phyloP scores from a whole-genome alignment of 2,888 invertebrate genomes.

The Epinotia ramella region DNA sequence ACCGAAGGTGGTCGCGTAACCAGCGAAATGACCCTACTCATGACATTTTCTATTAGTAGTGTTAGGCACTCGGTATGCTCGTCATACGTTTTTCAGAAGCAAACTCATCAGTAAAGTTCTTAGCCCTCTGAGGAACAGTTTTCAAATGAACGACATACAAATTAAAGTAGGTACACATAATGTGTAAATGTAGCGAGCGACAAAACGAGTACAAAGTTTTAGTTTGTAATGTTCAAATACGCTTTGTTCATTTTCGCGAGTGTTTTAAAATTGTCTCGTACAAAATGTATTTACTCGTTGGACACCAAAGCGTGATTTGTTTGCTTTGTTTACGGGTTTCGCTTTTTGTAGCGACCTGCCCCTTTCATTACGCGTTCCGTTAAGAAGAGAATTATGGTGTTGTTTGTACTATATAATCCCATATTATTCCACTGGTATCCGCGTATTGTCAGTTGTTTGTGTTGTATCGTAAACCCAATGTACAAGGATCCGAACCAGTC shows the following conservation, averaged over 20 bases:
- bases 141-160: neutral
- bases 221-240: conserved; percentile 12
- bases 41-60: no score
- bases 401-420: neutral
- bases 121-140: neutral
- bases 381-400: conserved; percentile 27
- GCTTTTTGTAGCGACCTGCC: neutral
- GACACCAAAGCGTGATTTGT: conserved; percentile 13
- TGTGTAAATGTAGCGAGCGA: neutral
- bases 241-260: conserved; percentile 22
- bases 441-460: conserved; percentile 23
- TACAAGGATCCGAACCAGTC: conserved; percentile 9
- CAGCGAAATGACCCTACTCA: no score
- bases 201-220: conserved; percentile 3
- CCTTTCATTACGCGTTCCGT: conserved; percentile 19
- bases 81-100: neutral
- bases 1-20: no score
- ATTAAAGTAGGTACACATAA: conserved; percentile 2
- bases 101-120: neutral
- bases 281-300: conserved; percentile 11
- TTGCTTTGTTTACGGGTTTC: conserved; percentile 28
- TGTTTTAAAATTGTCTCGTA: conserved; percentile 16
- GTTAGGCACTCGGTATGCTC: neutral
- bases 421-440: conserved; percentile 8
- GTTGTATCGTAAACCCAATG: conserved; percentile 16